Percentiles rank a stretch among this genome's conserved stretches.
Evolutionary conservation across 2,888 invertebrate genomes (phyloP).

Genomic region (Spodoptera picta): DNA sequence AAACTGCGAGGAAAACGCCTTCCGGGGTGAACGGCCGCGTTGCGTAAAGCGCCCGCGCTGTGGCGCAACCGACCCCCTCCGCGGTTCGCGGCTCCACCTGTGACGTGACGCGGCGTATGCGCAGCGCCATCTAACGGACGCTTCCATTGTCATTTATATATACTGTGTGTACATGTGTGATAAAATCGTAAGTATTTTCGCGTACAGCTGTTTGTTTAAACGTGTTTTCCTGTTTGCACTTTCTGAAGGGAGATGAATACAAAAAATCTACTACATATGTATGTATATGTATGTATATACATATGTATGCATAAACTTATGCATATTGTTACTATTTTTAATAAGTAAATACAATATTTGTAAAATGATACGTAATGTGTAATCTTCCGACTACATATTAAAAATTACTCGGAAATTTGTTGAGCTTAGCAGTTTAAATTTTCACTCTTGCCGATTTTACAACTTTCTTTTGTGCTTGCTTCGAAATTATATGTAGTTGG

Average conservation of each 20-base stretch:
- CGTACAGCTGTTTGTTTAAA: background rate
- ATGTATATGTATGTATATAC: no score
- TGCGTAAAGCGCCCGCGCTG: conserved; percentile 83
- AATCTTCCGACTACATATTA: no score
- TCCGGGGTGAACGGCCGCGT: conserved; percentile 88
- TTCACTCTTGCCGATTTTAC: conserved; percentile 28
- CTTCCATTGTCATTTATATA: conserved; percentile 27
- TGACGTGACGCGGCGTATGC: conserved; percentile 55
- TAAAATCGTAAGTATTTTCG: conserved; percentile 10
- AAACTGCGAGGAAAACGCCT: conserved; percentile 87
- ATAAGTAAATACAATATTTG: no score
- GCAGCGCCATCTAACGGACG: conserved; percentile 71
- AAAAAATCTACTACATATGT: no score
- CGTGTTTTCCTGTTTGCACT: conserved; percentile 5
- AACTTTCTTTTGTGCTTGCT: conserved; percentile 29
- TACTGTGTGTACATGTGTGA: conserved; percentile 6
- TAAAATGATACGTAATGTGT: no score
- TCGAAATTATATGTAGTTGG: conserved; percentile 18
- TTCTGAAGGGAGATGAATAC: background rate
- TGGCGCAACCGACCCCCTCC: conserved; percentile 78
- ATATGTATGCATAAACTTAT: no score
- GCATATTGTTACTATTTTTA: no score
- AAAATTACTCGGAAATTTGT: background rate
- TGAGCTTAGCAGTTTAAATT: conserved; percentile 8
- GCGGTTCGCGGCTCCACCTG: conserved; percentile 43